Evolutionary conservation across 1,140 invertebrate species (phyloP), one percentile per base, ranked within the genome.

Genomic region (Tyrophagus putrescentiae): DNA sequence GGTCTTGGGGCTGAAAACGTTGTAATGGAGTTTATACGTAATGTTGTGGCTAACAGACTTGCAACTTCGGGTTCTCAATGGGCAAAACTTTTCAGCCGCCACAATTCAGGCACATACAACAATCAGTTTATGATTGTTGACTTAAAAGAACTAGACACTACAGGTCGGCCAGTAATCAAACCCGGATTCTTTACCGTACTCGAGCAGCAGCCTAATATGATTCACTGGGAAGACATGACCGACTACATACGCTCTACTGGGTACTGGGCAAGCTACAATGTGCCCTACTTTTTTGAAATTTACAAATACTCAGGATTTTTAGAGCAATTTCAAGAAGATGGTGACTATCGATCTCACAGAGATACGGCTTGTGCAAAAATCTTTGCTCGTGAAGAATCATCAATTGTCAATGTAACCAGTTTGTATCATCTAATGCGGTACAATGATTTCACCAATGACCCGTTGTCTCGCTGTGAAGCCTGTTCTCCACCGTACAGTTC

Each of bases 51-150:
- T 7, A 71, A 71, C 62, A 69, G 71, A 67, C 69, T 72, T 66
- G 67, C 72, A 23, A 58, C 64, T 27, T 61, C 45, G 16, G 70
- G 68, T 9, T 64, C 67, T 54, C 64, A 72, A 39, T 73, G 72
- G 72, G 65, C 64, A 13, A 32, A 62, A 13, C 60, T 67, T n/a
- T 62, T 72, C 18, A 32, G 64, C 11, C 54, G 62, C 33, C 65
- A 67, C 33, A 73, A 73, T 56, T 72, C 70, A 53, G 72, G 72
- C 5, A 72, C 72, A 7, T 73, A 73, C 53, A 73, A 73, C 61
- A 73, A 73, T 61, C 70, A 73, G 63, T 73, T 72, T 50, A 73
- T 73, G 71, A 60, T 72, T 6, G 53, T 73, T 21, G 71, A 72
- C 54, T 64, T 71, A 59, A 72, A 70, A 32, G 65, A 69, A 57